Evolutionary conservation across 2,888 invertebrate genomes (phyloP), one percentile per base, ranked within the genome.

Genomic region (Tyria jacobaeae): DNA sequence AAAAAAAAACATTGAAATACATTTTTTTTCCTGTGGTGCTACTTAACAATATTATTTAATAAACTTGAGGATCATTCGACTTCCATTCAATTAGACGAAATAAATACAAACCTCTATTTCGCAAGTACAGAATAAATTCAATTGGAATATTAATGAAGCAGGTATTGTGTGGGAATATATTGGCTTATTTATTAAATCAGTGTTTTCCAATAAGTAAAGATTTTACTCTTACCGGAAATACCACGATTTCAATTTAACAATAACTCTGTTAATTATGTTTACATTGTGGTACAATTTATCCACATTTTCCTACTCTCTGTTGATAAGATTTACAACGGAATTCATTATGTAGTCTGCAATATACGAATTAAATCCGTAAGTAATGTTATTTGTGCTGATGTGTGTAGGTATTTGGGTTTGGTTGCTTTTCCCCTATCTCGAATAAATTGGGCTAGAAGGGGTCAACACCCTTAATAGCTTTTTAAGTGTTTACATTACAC

Each of bases 251-350:
- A 50, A 57, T 62, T 73, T 63, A 66, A 68, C 71, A 73, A 74
- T 71, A 76, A 47, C 75, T 71, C 54, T 60, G 72, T 75, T 80
- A 75, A 80, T 81, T 78, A 78, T 67, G 62, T 80, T 79, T 79
- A 71, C 73, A 71, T 74, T 69, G 70, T 60, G 69, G 73, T 68
- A 63, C 70, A 71, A 76, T 73, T 76, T 70, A 78, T 70, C 57
- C 57, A 68, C 57, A 51, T 64, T 62, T 68, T 52, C 64, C 55
- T 41, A 60, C 41, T 57, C 49, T 62, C 51, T 52, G 59, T 37
- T 59, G 68, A 62, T 70, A 70, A 64, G 54, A 62, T 62, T 66
- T 57, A 58, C 58, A 66, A 54, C 59, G 60, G 62, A 64, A 64
- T 62, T 73, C 52, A 70, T 70, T 60, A 66, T 56, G 58, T 44